Evolutionary conservation across 2,888 invertebrate species (phyloP), one percentile per base, ranked within the genome.

Genomic region (Hydrotaea diabolus): DNA sequence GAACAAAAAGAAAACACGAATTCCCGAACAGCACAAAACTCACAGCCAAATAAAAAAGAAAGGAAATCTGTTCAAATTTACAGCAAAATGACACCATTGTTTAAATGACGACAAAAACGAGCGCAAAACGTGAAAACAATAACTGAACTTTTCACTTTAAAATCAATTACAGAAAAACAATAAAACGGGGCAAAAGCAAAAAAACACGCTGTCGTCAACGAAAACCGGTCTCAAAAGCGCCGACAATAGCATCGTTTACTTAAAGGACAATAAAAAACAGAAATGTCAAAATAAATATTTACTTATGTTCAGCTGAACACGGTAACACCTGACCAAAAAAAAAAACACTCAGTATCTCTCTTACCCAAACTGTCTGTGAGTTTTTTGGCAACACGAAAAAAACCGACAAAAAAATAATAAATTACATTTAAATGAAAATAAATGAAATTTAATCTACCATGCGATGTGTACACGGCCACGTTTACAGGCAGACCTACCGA

Each of bases 131-230:
- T 19, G 31, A 36, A 43, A 11, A 75, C 17, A 59, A 80, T 43
- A 73, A 83, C 62, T 77, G 80, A 74, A 84, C 83, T 72, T 83
- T 84, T 77, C 83, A 84, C 75, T 83, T 74, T 80, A 74, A 84
- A 87, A 86, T 86, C 82, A 87, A 87, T 86, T 86, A 85, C 83
- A 81, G 80, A 66, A 59, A 77, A 39, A 74, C 77, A 80, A 78
- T 53, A 77, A 71, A 71, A 39, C 59, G 75, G 13, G 62, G 17
- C 4, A 39, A 3, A 39, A 39, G 13, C 3, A 2, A 11, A 9
- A 39, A 39, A 39, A 39, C 3, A 39, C 39, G 8, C 39, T 9
- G 9, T 13, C 49, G 73, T 26, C 26, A 26, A 26, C 23, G 26
- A 31, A 31, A 36, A 31, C 31, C 9, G 26, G 46, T 26, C 19